A percentile compares a stretch with the other conserved stretches of the same genome.
Evolutionary conservation across 2,888 invertebrate genomes (phyloP).

Genomic region (Drosophila lacicola): DNA sequence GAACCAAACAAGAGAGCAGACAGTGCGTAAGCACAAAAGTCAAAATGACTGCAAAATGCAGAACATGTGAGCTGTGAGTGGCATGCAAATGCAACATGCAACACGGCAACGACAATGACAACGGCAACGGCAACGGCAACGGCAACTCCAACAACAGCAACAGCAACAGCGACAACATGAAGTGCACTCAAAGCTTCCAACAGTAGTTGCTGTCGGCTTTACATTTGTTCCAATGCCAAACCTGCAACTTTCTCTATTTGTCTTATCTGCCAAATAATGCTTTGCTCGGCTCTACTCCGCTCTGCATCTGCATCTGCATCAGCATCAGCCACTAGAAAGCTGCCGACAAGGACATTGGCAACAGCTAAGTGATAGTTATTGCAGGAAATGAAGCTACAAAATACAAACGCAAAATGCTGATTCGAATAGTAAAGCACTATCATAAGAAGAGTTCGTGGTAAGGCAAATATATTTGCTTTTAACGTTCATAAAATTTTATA

Average conservation of each 20-base stretch:
- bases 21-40: constrained; percentile 57
- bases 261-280: constrained; percentile 60
- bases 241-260: constrained; percentile 44
- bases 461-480: neutral
- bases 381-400: constrained; percentile 19
- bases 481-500: neutral
- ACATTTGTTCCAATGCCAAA: constrained; percentile 28
- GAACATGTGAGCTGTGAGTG: constrained; percentile 67
- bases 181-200: constrained; percentile 70
- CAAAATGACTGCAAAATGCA: constrained; percentile 52
- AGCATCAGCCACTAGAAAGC: constrained; percentile 4
- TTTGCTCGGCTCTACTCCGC: constrained; percentile 17
- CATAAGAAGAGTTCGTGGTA: neutral
- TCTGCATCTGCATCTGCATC: neutral
- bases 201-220: constrained; percentile 70
- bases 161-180: constrained; percentile 36
- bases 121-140: constrained; percentile 10
- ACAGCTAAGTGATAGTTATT: constrained; percentile 34
- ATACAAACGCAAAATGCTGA: constrained; percentile 40
- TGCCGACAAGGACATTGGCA: constrained; percentile 10
- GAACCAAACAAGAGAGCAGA: constrained; percentile 18
- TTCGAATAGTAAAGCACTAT: neutral
- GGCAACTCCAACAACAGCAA: constrained; percentile 7
- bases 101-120: constrained; percentile 40
- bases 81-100: constrained; percentile 73